Base-by-base conservation (phyloP, 2,797 vertebrate species). In the Arctocebus calabarensis region DNA sequence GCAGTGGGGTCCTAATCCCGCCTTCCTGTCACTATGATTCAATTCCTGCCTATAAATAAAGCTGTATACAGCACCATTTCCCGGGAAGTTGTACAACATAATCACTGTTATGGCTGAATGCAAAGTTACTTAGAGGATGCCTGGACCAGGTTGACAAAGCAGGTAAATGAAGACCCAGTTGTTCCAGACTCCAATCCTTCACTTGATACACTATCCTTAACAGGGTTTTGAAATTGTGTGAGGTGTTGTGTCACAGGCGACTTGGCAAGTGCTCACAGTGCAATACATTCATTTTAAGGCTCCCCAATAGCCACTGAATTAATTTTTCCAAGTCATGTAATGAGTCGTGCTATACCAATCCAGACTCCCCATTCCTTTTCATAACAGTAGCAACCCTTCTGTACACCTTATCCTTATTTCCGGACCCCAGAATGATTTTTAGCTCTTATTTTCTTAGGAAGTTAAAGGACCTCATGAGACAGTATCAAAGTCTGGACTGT, bases 21-120 rank as follows among this genome's bases (percentile, higher is more conserved):
- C 86, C 83, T 91, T 61, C 23, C 23, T 81, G 68, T 78, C 34
- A 27, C 40, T 61, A 8, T 52, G 90, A 93, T 89, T 93, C 52
- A 66, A 84, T 95, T 96, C 68, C 91, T 90, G 84, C 32, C 7
- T 19, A 23, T 43, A 45, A 86, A 74, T 79, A 81, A 71, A 83
- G 57, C 84, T 45, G 45, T 93, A 74, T n/a, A 66, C 57, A 43
- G 78, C 2, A 0, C n/a, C 19, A 5, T 94, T 91, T 97, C 88
- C 91, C 85, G 64, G 70, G 81, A 90, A 82, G 79, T 19, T 84
- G 81, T 25, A 13, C 57, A 17, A 37, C 59, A 20, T 48, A 20
- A 57, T 66, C 94, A 20, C 5, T 2, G 9, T 37, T 74, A 55
- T 32, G 84, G 70, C 45, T 48, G 52, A 92, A 62, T 27, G 61